Percentiles rank a stretch among this genome's conserved stretches.
These are phyloP conservation scores for Oryzaephilus surinamensis DNA, from an alignment of 1,140 invertebrate genomes.

Conservation along the genomic window DNA sequence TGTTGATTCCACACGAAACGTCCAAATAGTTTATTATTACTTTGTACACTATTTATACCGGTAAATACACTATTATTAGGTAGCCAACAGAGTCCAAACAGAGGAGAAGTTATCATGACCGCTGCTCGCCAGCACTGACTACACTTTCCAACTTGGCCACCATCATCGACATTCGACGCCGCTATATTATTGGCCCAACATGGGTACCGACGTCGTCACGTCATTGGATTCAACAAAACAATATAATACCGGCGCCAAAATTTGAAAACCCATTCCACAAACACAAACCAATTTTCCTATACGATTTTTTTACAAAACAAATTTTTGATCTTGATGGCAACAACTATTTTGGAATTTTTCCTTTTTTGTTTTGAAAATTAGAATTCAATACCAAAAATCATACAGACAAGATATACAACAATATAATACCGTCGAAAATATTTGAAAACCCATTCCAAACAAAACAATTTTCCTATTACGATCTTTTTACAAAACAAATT, in stretches of 20 bases:
- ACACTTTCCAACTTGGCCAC: constrained; percentile 12
- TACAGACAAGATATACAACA: not conserved
- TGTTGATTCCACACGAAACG: constrained; percentile 27
- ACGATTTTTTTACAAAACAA: not conserved
- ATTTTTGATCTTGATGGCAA: no score
- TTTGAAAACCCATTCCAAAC: not conserved
- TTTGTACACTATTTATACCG: constrained; percentile 12
- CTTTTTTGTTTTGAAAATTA: no score
- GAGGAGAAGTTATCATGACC: constrained; percentile 34
- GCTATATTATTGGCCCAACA: not conserved
- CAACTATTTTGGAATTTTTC: no score
- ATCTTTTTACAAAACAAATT: no score
- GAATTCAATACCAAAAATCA: constrained; percentile 2
- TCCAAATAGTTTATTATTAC: constrained; percentile 22
- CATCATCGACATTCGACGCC: not conserved
- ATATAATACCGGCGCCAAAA: not conserved
- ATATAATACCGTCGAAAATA: not conserved
- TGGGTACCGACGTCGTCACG: constrained; percentile 5
- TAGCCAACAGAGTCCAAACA: constrained; percentile 26
- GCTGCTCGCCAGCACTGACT: constrained; percentile 31
- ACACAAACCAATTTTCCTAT: not conserved
- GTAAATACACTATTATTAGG: constrained; percentile 16
- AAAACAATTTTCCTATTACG: not conserved
- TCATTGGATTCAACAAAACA: constrained; percentile 1
- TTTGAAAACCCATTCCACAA: not conserved